Evolutionary conservation across 2,888 invertebrate genomes (phyloP), one percentile per base, ranked within the genome.

Genomic region (Drosophila borborema): DNA sequence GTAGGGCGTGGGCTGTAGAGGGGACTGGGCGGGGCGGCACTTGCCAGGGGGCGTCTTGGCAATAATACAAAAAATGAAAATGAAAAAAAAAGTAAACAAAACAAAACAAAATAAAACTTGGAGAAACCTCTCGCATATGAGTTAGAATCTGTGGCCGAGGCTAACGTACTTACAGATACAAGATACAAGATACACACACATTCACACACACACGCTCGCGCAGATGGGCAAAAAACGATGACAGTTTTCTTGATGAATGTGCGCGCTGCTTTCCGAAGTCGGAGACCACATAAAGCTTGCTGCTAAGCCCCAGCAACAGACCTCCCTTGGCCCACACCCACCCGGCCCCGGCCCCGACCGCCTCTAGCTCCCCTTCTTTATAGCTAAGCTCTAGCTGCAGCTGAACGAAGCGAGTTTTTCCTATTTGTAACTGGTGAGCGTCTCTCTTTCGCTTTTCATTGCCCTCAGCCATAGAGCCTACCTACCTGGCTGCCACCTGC

Each of bases 161-260:
- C 89, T 81, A 87, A 89, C 87, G 85, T 87, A 89, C 87, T 89
- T 79, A 81, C 77, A 77, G 72, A 76, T 81, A 77, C 73, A 72
- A 72, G 72, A 77, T 81, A 77, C 72, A 72, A 71, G 59, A 74
- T 72, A 78, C 67, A 78, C 38, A 73, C 49, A 69, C 61, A 63
- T n/a, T n/a, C 61, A 72, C 59, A 67, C 48, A 74, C 9, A 45
- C 9, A 10, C 18, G 65, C 43, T 28, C 28, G 61, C n/a, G 40
- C 20, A 64, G 55, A 60, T 16, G 49, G 58, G 54, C 46, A 84
- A 86, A 82, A 88, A 85, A 89, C 87, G 85, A 89, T 82, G 90
- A 89, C 88, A 89, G 83, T 89, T 89, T 89, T 89, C 87, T 90
- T 89, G 88, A 89, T 90, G 88, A 89, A 89, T 90, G 89, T 90